A percentile compares a stretch with the other conserved stretches of the same genome.
phyloP scores from a whole-genome alignment of 2,888 invertebrate genomes.

The Papilio elwesi region DNA sequence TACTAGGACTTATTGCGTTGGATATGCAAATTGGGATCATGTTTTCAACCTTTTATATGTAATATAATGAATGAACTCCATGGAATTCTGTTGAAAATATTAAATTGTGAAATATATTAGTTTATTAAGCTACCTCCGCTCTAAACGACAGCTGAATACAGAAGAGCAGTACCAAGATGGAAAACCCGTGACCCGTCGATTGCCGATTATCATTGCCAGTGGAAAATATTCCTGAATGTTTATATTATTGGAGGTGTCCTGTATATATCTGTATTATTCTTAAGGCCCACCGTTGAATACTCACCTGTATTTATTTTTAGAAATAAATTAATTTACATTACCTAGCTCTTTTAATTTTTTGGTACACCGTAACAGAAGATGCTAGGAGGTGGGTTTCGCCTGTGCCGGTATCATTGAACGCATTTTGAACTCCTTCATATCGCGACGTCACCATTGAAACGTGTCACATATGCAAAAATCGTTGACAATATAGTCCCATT shows the following conservation, averaged over 20 bases:
- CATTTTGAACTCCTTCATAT: no score
- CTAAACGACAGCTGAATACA: no score
- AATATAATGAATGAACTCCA: neutral
- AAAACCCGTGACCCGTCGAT: neutral
- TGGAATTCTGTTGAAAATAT: no score
- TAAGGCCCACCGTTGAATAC: constrained; percentile 69
- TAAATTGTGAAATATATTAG: neutral
- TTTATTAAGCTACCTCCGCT: constrained; percentile 17
- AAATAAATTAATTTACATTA: constrained; percentile 30
- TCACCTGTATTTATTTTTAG: constrained; percentile 59
- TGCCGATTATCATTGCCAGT: constrained; percentile 15
- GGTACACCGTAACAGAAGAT: neutral
- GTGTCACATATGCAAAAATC: neutral
- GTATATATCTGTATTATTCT: constrained; percentile 52
- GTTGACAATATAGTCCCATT: no score
- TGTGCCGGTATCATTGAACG: no score
- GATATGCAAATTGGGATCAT: neutral
- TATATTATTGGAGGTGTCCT: constrained; percentile 45
- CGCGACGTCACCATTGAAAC: no score
- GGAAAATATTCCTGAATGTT: constrained; percentile 17
- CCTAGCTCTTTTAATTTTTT: constrained; percentile 14
- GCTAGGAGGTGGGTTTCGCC: no score
- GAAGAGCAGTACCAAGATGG: no score
- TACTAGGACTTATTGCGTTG: neutral
- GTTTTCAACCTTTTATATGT: neutral